Conservation (phyloP, 2,113 vertebrate genomes). For the Panthera leo region DNA sequence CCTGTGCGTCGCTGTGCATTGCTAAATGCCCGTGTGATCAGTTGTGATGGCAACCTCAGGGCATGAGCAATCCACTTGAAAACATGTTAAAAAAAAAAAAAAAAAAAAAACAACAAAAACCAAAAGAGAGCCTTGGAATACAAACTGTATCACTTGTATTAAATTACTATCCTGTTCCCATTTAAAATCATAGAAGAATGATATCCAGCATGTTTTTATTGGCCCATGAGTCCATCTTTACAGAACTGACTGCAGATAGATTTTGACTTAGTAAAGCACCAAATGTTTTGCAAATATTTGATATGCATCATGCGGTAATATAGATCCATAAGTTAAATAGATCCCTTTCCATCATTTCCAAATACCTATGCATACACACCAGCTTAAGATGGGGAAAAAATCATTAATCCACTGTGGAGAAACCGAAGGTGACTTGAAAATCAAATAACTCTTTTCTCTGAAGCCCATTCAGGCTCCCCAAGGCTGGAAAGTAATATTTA, state of each 20-base stretch:
- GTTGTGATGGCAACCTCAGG: conserved; percentile 35
- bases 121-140: background rate
- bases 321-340: conserved; percentile 22
- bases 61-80: conserved; percentile 44
- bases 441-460: conserved; percentile 34
- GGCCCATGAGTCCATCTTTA: background rate
- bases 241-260: background rate
- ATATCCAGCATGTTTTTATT: conserved; percentile 23
- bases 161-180: conserved; percentile 18
- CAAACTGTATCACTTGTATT: conserved; percentile 42
- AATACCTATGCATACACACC: conserved; percentile 46
- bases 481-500: conserved; percentile 47
- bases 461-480: conserved; percentile 16
- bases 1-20: conserved; percentile 31
- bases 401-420: conserved; percentile 22
- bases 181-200: conserved; percentile 49
- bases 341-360: conserved; percentile 46
- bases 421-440: conserved; percentile 39
- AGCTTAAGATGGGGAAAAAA: conserved; percentile 5
- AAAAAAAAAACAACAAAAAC: no score
- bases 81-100: conserved; percentile 6
- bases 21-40: conserved; percentile 46
- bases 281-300: conserved; percentile 36
- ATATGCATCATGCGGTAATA: background rate
- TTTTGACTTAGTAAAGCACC: conserved; percentile 39